phyloP scores from a whole-genome alignment of 2,888 invertebrate genomes.

The Polymixis flavicincta region DNA sequence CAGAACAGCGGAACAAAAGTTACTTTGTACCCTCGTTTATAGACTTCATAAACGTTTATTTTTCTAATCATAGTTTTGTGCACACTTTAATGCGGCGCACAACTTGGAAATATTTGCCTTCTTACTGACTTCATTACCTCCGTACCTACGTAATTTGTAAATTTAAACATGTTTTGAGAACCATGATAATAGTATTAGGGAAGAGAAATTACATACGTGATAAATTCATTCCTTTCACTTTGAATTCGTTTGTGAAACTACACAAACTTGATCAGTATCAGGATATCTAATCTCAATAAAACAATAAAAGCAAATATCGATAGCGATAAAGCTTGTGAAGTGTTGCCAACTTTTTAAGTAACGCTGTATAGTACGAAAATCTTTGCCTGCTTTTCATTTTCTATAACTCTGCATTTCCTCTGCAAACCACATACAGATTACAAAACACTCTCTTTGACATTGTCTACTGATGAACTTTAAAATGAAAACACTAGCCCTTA shows the following conservation, averaged over 20 bases:
- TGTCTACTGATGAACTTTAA: no score
- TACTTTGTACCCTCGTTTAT: conserved; percentile 32
- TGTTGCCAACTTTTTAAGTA: neutral
- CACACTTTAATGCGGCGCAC: conserved; percentile 48
- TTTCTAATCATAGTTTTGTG: conserved; percentile 52
- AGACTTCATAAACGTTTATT: conserved; percentile 35
- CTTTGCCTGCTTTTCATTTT: neutral
- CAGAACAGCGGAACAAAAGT: conserved; percentile 31
- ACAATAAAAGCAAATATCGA: neutral
- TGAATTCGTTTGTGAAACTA: neutral
- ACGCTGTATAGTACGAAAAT: neutral
- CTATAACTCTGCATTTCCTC: neutral
- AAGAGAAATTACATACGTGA: neutral
- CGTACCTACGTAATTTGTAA: conserved; percentile 14
- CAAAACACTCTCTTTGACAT: neutral
- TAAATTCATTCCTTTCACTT: neutral
- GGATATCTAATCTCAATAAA: neutral
- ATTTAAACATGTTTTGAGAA: neutral
- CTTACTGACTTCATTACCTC: conserved; percentile 52
- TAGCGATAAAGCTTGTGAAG: neutral
- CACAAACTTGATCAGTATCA: neutral
- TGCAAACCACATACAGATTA: neutral
- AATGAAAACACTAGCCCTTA: neutral
- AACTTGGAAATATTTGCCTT: conserved; percentile 54
- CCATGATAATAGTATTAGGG: conserved; percentile 1